Conservation (phyloP, 2,113 vertebrate species). For the Lynx canadensis region DNA sequence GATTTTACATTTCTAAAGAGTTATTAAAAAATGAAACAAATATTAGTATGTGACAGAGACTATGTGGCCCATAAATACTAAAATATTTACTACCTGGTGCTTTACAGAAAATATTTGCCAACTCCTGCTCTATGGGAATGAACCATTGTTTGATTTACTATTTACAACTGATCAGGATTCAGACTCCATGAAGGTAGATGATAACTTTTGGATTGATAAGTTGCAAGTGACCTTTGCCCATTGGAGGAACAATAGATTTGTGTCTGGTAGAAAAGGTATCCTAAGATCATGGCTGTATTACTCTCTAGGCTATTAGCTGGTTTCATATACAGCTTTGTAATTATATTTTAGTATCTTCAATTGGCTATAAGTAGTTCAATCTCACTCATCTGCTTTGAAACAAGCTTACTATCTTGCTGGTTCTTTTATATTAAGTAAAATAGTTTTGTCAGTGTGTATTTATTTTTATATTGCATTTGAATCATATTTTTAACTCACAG, state of each 20-base stretch:
- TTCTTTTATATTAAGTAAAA: not conserved
- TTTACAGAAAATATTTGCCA: not conserved
- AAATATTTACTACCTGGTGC: not conserved
- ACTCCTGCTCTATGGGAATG: not conserved
- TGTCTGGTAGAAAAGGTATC: not conserved
- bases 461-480: slow-evolving; percentile 2
- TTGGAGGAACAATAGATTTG: not conserved
- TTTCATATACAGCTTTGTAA: not conserved
- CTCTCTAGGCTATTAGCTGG: not conserved
- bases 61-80: not conserved
- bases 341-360: not conserved
- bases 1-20: not conserved
- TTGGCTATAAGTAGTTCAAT: not conserved
- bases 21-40: not conserved
- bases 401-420: not conserved
- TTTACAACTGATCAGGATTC: not conserved
- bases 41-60: not conserved
- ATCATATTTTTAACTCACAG: not conserved
- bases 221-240: not conserved
- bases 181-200: not conserved
- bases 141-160: not conserved
- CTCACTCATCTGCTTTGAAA: not conserved
- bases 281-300: not conserved
- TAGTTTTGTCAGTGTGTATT: not conserved
- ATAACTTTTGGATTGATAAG: not conserved